Base-by-base conservation (phyloP, 2,888 invertebrate species). In the Rhogogaster chlorosoma region DNA sequence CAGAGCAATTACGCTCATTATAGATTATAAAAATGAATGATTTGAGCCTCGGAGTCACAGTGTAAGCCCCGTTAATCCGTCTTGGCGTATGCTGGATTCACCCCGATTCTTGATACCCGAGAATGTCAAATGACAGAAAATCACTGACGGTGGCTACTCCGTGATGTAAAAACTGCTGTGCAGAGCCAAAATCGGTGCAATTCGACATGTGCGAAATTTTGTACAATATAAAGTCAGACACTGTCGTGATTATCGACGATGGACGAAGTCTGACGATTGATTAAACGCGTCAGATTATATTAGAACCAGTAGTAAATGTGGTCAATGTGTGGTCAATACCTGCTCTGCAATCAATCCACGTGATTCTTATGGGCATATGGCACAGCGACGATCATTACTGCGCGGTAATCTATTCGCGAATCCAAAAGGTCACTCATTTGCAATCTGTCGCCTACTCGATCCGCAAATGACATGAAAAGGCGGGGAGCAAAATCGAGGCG, bases 361-460 rank as follows among this genome's bases (percentile, higher is more conserved):
- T 26, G 7, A 61, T 61, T 61, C 12, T 61, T 26, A 61, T 1
- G 61, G 5, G 26, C 26, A 22, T 6, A n/a, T 61, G 26, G 26
- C 26, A 12, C 12, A 12, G 61, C n/a, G 18, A 53, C n/a, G 53
- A 53, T 53, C n/a, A 53, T n/a, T 53, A n/a, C 53, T 1, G 1
- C 53, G 53, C 7, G 53, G n/a, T 53, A 22, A 12, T 7, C 61
- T 3, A 29, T 61, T 22, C 32, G 67, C 32, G 32, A 32, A 67
- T 18, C 89, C 87, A 61, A 92, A 92, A 92, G 92, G 91, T 92
- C 89, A 90, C 86, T 87, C 87, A 87, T 86, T 86, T 87, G 86
- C 71, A 83, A 89, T 87, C 87, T 86, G 86, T 84, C 75, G 86
- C 85, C 86, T 86, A 86, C 87, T 85, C 73, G 80, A 75, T 85